These are phyloP conservation scores for Ascaphus truei DNA, from an alignment of 2,113 vertebrate genomes.

Conservation along the genomic window DNA sequence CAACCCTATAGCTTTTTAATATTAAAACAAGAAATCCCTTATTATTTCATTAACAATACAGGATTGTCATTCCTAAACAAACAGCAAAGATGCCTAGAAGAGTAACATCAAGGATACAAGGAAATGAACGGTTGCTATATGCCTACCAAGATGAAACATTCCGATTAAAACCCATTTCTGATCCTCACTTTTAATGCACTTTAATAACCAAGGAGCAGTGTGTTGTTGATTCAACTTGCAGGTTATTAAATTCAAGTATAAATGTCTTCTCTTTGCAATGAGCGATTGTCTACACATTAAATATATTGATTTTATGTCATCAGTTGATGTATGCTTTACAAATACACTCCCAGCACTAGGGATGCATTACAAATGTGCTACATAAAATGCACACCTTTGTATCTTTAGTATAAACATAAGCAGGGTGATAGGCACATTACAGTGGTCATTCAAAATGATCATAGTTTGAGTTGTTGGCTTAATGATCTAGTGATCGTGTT, in stretches of 20 bases:
- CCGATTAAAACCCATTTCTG: slow-evolving; percentile 15
- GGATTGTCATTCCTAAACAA: too few relatives aligned
- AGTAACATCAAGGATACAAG: too few relatives aligned
- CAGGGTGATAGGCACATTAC: slow-evolving; percentile 25
- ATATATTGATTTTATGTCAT: slow-evolving; percentile 42
- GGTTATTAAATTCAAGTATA: slow-evolving; percentile 41
- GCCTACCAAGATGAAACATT: background rate
- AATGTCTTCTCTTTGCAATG: slow-evolving; percentile 41
- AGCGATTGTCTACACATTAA: slow-evolving; percentile 40
- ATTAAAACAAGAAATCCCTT: too few relatives aligned
- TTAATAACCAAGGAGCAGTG: slow-evolving; percentile 38
- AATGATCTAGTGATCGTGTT: background rate
- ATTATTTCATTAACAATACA: too few relatives aligned
- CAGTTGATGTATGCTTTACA: slow-evolving; percentile 32
- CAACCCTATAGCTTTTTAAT: too few relatives aligned
- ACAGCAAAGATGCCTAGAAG: too few relatives aligned
- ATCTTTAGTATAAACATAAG: slow-evolving; percentile 10
- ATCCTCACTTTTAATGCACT: slow-evolving; percentile 35
- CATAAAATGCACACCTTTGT: slow-evolving; percentile 23
- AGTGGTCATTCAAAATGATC: too few relatives aligned
- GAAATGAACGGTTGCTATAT: background rate
- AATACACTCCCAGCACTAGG: slow-evolving; percentile 38
- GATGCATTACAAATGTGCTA: slow-evolving; percentile 24
- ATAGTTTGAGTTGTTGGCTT: background rate
- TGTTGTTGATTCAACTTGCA: slow-evolving; percentile 39